Percentiles rank a stretch among this genome's conserved stretches.
phyloP scores from a whole-genome alignment of 2,113 vertebrate genomes.

The Chroicocephalus ridibundus region DNA sequence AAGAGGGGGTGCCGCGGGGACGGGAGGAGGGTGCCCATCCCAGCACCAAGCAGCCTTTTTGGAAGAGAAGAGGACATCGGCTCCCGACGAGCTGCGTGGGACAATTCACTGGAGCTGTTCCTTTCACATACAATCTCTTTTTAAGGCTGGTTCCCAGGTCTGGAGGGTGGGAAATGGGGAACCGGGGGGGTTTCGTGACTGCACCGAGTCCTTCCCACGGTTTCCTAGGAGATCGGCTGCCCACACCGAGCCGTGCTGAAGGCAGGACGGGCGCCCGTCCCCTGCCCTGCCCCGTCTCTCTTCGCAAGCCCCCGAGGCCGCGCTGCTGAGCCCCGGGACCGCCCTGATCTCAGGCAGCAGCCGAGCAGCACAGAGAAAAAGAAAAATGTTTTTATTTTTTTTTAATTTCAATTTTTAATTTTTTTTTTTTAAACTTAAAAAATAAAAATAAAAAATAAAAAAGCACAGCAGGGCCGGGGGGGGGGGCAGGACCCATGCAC shows the following conservation, averaged over 20 bases:
- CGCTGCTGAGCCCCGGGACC: not conserved
- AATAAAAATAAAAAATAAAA: not conserved
- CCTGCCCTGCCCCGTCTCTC: not conserved
- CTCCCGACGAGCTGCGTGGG: rapidly evolving
- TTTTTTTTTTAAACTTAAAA: too few species aligned
- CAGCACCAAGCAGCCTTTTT: not conserved
- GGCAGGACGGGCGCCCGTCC: not conserved
- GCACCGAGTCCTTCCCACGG: not conserved
- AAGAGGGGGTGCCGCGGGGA: not conserved
- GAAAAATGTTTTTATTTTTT: not conserved
- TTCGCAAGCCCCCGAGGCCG: not conserved
- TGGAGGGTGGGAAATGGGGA: not conserved
- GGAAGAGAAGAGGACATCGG: rapidly evolving
- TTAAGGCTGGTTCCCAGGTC: not conserved
- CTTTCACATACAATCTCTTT: rapidly evolving
- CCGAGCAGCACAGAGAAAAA: not conserved
- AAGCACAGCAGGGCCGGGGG: rapidly evolving
- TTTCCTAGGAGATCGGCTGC: not conserved
- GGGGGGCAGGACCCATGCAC: rapidly evolving
- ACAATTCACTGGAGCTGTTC: not conserved
- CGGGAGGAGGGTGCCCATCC: not conserved
- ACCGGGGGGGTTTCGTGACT: not conserved
- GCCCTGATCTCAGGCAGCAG: not conserved
- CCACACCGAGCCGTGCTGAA: not conserved
- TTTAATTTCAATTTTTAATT: not conserved